Evolutionary conservation across 2,797 vertebrate genomes (phyloP).

Genomic region (Triplophysa yarkandensis): DNA sequence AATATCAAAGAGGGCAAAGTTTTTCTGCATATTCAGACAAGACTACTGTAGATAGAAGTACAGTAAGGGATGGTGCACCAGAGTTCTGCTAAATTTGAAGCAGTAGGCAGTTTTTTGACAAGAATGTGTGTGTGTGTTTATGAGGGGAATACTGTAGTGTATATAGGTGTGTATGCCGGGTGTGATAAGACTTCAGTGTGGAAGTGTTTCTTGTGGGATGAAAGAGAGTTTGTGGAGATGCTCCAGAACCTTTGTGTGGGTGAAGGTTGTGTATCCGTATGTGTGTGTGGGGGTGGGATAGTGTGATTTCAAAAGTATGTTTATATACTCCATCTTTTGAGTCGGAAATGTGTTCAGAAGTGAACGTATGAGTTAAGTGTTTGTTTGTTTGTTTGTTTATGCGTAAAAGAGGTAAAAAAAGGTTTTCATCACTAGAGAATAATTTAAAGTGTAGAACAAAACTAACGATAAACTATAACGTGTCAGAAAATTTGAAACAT

Average conservation of each 20-base stretch:
- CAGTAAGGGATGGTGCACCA: background rate
- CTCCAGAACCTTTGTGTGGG: slow-evolving; percentile 47
- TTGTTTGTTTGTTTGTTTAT: background rate
- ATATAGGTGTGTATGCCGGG: slow-evolving; percentile 24
- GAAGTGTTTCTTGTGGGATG: slow-evolving; percentile 39
- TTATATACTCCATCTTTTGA: slow-evolving; percentile 2
- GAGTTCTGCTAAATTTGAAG: slow-evolving; percentile 30
- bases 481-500: no score
- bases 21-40: background rate
- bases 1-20: background rate
- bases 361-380: background rate
- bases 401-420: slow-evolving; percentile 1
- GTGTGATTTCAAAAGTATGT: slow-evolving; percentile 29
- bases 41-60: background rate
- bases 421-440: background rate
- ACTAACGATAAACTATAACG: background rate
- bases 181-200: slow-evolving; percentile 29
- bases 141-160: slow-evolving; percentile 40
- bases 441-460: background rate
- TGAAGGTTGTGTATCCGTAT: slow-evolving; percentile 54
- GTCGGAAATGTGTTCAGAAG: slow-evolving; percentile 4
- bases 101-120: slow-evolving; percentile 17
- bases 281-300: slow-evolving; percentile 38
- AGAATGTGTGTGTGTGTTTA: slow-evolving; percentile 1
- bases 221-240: slow-evolving; percentile 27